A percentile compares a stretch with the other conserved stretches of the same genome.
Evolutionary conservation across 2,113 vertebrate species (phyloP).

Genomic region (Colius striatus): DNA sequence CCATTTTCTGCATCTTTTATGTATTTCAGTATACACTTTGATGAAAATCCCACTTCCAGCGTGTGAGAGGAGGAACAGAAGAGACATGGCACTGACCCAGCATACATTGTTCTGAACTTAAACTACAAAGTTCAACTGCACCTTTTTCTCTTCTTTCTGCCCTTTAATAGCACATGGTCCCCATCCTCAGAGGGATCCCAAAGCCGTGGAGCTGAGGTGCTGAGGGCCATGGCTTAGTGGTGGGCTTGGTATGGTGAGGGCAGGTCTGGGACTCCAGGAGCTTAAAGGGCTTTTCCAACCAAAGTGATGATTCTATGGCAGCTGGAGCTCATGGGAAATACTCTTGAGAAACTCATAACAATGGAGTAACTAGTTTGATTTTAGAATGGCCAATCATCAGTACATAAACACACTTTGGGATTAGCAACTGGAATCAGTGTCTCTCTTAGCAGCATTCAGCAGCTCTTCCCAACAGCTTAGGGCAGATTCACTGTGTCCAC

Average conservation of each 20-base stretch:
- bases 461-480: neutral
- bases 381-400: neutral
- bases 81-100: neutral
- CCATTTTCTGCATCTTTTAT: neutral
- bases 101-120: neutral
- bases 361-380: neutral
- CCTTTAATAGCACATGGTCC: neutral
- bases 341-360: neutral
- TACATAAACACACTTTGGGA: neutral
- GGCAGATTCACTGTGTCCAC: neutral
- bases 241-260: no score
- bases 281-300: no score
- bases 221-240: no score
- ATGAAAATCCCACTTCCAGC: neutral
- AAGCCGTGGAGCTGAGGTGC: no score
- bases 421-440: neutral
- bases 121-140: neutral
- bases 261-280: no score
- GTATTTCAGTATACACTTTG: neutral
- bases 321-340: neutral
- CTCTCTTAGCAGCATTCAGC: neutral
- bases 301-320: neutral
- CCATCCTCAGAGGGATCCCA: no score
- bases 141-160: neutral
- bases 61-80: neutral